These are phyloP conservation scores for Bellardia pandia DNA, from an alignment of 2,888 invertebrate genomes.

Conservation along the genomic window DNA sequence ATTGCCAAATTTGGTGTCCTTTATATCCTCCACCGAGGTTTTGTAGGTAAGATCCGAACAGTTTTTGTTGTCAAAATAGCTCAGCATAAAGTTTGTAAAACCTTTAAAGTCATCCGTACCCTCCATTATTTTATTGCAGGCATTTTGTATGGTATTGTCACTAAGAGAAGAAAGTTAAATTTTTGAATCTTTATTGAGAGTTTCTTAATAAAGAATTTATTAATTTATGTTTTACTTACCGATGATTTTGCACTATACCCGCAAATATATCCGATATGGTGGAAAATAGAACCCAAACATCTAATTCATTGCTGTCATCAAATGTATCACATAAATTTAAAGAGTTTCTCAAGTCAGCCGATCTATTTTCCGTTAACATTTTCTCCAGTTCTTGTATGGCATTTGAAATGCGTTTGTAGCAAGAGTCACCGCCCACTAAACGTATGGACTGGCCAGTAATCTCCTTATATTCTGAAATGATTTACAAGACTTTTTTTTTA, in stretches of 20 bases:
- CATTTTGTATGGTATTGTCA: constrained; percentile 78
- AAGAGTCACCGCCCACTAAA: constrained; percentile 80
- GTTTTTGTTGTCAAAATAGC: constrained; percentile 69
- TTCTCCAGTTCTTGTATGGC: constrained; percentile 80
- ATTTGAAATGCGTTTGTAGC: constrained; percentile 80
- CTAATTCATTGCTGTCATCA: constrained; percentile 79
- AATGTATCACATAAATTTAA: constrained; percentile 81
- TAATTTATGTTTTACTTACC: constrained; percentile 73
- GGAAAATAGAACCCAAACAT: constrained; percentile 81
- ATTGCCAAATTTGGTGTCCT: constrained; percentile 74
- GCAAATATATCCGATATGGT: constrained; percentile 81
- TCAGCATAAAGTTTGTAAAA: constrained; percentile 76
- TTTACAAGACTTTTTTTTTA: not conserved
- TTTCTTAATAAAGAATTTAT: not conserved
- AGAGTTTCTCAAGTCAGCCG: constrained; percentile 77
- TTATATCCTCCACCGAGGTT: constrained; percentile 73
- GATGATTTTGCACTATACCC: constrained; percentile 81
- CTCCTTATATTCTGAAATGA: constrained; percentile 81
- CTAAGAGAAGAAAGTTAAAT: constrained; percentile 68
- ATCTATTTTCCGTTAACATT: constrained; percentile 78
- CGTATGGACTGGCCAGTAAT: constrained; percentile 81
- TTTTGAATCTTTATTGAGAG: not conserved
- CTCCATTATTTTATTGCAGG: constrained; percentile 78
- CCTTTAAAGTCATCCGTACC: constrained; percentile 78
- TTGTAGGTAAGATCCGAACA: constrained; percentile 80